phyloP scores from a whole-genome alignment of 2,113 vertebrate species.

The Chiloscyllium plagiosum region DNA sequence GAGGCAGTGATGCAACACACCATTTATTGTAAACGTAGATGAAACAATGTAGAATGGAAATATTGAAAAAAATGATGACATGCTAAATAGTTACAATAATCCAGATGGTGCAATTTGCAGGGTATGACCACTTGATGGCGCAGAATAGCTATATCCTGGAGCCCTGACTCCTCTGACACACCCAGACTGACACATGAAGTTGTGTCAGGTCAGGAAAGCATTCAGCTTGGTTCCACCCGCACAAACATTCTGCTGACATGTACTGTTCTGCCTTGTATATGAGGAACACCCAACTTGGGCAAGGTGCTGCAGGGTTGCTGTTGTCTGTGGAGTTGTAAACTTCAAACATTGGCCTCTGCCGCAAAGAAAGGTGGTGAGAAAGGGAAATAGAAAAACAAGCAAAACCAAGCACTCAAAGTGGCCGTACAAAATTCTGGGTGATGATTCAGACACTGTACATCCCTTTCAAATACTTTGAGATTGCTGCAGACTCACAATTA shows the following conservation, averaged over 20 bases:
- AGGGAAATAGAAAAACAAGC: neutral
- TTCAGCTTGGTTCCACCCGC: neutral
- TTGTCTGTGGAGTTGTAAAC: neutral
- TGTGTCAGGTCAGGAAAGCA: neutral
- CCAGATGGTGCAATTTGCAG: neutral
- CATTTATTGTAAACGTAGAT: neutral
- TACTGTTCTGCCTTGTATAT: neutral
- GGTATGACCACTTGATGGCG: neutral
- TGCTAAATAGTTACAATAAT: neutral
- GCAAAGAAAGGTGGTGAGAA: neutral
- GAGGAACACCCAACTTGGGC: neutral
- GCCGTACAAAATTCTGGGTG: neutral
- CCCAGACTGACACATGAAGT: neutral
- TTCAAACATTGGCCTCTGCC: neutral
- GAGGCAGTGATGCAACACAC: too few species aligned
- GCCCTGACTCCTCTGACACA: neutral
- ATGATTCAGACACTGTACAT: constrained; percentile 1
- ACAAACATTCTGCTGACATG: neutral
- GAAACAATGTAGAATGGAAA: neutral
- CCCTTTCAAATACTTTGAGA: neutral
- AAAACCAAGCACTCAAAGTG: neutral
- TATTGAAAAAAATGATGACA: neutral
- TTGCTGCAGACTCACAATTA: neutral
- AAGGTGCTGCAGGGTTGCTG: neutral
- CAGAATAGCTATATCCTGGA: neutral